A percentile compares a stretch with the other conserved stretches of the same genome.
phyloP scores from a whole-genome alignment of 2,888 invertebrate species.

The Apotomis turbidana region DNA sequence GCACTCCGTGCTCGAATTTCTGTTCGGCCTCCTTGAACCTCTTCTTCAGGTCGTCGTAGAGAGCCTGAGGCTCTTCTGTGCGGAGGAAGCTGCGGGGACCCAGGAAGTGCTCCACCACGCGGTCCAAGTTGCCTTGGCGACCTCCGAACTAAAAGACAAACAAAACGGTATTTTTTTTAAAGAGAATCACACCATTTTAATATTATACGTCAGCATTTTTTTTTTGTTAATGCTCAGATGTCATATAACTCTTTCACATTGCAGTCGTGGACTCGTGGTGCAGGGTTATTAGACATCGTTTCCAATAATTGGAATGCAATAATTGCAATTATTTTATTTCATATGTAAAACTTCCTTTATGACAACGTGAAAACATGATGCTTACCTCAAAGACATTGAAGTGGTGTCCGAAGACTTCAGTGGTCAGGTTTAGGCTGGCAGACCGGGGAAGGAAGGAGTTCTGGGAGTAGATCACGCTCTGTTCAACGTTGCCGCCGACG shows the following conservation, averaged over 20 bases:
- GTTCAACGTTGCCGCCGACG: conserved; percentile 86
- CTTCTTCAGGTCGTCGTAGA: conserved; percentile 63
- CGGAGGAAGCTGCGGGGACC: conserved; percentile 88
- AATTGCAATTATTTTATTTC: too few species aligned
- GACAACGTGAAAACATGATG: neutral
- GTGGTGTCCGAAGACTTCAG: conserved; percentile 90
- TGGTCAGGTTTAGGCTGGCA: conserved; percentile 88
- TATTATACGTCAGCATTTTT: too few species aligned
- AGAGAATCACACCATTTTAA: too few species aligned
- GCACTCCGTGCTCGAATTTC: conserved; percentile 73
- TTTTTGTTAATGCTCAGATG: too few species aligned
- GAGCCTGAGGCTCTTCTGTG: conserved; percentile 69
- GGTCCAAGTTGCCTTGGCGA: conserved; percentile 91
- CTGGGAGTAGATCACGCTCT: conserved; percentile 92
- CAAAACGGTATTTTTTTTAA: neutral
- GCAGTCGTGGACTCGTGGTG: too few species aligned
- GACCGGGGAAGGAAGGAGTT: conserved; percentile 91
- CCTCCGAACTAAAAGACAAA: conserved; percentile 80
- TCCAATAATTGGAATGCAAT: too few species aligned
- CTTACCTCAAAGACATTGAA: conserved; percentile 89
- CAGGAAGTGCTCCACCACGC: conserved; percentile 88
- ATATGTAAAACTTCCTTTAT: too few species aligned
- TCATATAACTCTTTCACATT: too few species aligned
- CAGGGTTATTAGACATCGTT: too few species aligned
- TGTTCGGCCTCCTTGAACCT: conserved; percentile 65